phyloP scores from a whole-genome alignment of 2,797 vertebrate genomes.

The Serranus cabrilla region DNA sequence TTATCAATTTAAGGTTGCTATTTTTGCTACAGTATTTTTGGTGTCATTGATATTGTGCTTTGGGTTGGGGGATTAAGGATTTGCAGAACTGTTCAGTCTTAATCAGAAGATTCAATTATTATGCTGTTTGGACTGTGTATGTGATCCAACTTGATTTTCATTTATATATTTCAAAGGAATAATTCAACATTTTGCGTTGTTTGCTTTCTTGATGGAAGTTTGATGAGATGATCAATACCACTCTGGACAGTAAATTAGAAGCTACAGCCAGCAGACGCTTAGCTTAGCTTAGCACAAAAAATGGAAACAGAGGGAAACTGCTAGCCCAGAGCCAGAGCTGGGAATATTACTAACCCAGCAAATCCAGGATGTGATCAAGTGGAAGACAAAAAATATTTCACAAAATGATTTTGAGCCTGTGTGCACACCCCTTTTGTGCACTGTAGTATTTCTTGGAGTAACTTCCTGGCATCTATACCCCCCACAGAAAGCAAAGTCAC shows the following conservation, averaged over 20 bases:
- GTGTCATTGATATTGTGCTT: slow-evolving; percentile 73
- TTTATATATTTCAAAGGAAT: slow-evolving; percentile 20
- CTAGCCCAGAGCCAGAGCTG: too few relatives aligned
- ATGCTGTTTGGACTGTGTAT: slow-evolving; percentile 38
- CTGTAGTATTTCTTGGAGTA: too few relatives aligned
- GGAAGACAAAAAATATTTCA: too few relatives aligned
- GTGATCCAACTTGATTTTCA: slow-evolving; percentile 13
- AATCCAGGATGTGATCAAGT: too few relatives aligned
- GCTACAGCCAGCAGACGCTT: neutral
- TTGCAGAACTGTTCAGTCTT: slow-evolving; percentile 53
- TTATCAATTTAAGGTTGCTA: slow-evolving; percentile 63
- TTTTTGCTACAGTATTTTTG: slow-evolving; percentile 79
- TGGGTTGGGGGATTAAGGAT: slow-evolving; percentile 34
- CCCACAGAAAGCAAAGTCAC: too few relatives aligned
- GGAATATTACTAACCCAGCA: too few relatives aligned
- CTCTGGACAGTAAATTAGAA: neutral
- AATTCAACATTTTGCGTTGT: slow-evolving; percentile 14
- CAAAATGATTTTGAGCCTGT: too few relatives aligned
- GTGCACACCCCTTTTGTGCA: too few relatives aligned
- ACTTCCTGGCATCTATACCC: too few relatives aligned
- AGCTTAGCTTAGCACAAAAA: slow-evolving; percentile 20
- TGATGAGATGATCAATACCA: neutral
- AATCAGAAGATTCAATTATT: slow-evolving; percentile 39
- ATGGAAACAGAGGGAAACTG: neutral
- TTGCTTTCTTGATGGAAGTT: neutral